Conservation (phyloP, 2,113 vertebrate species). For the Apodemus sylvaticus region DNA sequence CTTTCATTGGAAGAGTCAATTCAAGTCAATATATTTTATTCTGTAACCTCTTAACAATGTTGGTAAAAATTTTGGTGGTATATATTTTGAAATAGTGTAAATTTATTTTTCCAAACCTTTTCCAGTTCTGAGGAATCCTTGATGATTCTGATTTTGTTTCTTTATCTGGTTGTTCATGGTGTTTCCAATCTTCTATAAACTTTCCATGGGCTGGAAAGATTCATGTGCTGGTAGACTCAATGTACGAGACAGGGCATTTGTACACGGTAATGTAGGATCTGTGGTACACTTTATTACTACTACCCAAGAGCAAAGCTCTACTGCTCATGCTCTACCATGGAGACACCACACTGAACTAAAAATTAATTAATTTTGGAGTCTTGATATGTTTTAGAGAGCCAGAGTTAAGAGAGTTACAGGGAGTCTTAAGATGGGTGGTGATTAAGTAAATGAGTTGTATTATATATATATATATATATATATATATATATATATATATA, state of each 20-base stretch:
- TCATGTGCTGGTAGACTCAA: not conserved
- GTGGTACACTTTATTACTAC: not conserved
- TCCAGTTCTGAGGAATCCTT: conserved; percentile 1
- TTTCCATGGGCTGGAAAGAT: not conserved
- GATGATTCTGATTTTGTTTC: conserved; percentile 18
- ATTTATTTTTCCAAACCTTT: not conserved
- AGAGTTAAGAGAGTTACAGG: not conserved
- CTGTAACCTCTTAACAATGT: not conserved
- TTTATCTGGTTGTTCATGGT: not conserved
- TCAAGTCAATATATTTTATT: not conserved
- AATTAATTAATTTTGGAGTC: not conserved
- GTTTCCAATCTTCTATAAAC: not conserved
- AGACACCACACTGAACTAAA: not conserved
- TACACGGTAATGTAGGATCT: not conserved
- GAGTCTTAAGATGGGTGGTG: not conserved
- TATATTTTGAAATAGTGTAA: conserved; percentile 17
- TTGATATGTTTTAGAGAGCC: not conserved
- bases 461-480: too few species aligned
- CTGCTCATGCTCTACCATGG: not conserved
- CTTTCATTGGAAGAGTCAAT: not conserved
- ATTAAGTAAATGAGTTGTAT: not conserved
- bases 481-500: too few species aligned
- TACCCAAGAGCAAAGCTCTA: not conserved
- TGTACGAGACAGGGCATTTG: not conserved
- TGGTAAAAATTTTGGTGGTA: not conserved